Conservation (phyloP, 2,113 vertebrate genomes). For the Choloepus hoffmanni region DNA sequence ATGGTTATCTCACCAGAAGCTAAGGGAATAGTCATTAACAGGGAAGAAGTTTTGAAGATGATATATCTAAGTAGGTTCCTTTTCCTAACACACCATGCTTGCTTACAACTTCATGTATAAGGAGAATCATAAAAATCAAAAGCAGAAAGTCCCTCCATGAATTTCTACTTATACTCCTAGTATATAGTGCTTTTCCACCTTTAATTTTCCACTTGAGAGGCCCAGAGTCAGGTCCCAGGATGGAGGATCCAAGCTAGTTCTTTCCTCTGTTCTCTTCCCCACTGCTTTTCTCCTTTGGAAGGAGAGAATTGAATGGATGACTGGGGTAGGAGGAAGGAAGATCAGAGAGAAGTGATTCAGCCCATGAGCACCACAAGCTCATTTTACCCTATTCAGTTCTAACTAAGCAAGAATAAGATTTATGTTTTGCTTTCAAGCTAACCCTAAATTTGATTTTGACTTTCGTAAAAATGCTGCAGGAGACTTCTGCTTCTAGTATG, state of each 20-base stretch:
- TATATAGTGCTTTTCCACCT: not conserved
- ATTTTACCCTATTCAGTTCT: slow-evolving; percentile 13
- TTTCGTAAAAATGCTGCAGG: not conserved
- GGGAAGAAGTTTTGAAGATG: not conserved
- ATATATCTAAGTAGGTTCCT: not conserved
- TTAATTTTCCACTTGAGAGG: slow-evolving; percentile 15
- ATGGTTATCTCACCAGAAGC: slow-evolving; percentile 2
- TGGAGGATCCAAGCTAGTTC: not conserved
- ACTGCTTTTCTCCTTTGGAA: not conserved
- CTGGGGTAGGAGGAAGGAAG: not conserved
- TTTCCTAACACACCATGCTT: not conserved
- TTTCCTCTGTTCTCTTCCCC: not conserved
- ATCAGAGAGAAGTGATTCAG: not conserved
- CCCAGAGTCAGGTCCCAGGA: not conserved
- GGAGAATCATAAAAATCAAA: slow-evolving; percentile 34
- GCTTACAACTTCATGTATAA: not conserved
- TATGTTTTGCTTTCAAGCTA: slow-evolving; percentile 32
- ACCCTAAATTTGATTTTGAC: slow-evolving; percentile 5
- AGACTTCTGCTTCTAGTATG: not conserved
- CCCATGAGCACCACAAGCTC: not conserved
- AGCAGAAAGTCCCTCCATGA: not conserved
- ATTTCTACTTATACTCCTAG: not conserved
- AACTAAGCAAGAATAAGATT: not conserved
- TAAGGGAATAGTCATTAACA: not conserved
- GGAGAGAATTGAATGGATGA: not conserved